These are phyloP conservation scores for Andrena cerasifolii DNA, from an alignment of 1,140 invertebrate species.

Conservation along the genomic window DNA sequence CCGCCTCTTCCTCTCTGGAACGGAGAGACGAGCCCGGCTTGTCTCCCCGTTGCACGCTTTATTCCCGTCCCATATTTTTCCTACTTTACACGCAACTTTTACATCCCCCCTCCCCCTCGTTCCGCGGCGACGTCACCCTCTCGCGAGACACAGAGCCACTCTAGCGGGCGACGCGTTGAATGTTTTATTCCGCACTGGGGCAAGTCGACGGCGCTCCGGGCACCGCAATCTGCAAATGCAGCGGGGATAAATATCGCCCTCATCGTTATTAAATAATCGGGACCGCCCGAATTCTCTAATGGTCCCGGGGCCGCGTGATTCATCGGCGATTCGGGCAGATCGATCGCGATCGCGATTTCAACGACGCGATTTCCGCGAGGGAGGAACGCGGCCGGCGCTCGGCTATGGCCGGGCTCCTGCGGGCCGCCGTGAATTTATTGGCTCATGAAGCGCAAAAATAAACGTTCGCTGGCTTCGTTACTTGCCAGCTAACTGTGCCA, in stretches of 20 bases:
- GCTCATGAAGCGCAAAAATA: slow-evolving; percentile 63
- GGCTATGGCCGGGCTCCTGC: slow-evolving; percentile 1
- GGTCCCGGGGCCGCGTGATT: slow-evolving; percentile 15
- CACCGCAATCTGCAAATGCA: slow-evolving; percentile 48
- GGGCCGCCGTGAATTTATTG: slow-evolving; percentile 58
- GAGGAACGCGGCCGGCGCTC: slow-evolving; percentile 38
- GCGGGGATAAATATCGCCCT: slow-evolving; percentile 18
- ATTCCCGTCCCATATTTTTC: slow-evolving; percentile 32
- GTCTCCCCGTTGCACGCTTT: slow-evolving; percentile 18
- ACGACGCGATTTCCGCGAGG: slow-evolving; percentile 15
- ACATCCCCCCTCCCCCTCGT: too few relatives aligned
- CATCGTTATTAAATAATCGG: slow-evolving; percentile 30
- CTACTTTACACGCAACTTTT: slow-evolving; percentile 45
- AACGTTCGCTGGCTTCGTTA: slow-evolving; percentile 63
- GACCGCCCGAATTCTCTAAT: slow-evolving; percentile 32
- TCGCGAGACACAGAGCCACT: too few relatives aligned
- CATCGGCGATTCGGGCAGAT: slow-evolving; percentile 6
- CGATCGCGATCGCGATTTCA: slow-evolving; percentile 52
- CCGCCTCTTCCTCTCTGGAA: too few relatives aligned
- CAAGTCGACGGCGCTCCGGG: background rate
- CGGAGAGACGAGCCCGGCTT: background rate
- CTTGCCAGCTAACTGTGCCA: slow-evolving; percentile 66
- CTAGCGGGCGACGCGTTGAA: background rate
- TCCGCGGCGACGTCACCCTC: too few relatives aligned
- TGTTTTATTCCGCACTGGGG: slow-evolving; percentile 6